phyloP scores from a whole-genome alignment of 2,797 vertebrate species.

The Coilia nasus region DNA sequence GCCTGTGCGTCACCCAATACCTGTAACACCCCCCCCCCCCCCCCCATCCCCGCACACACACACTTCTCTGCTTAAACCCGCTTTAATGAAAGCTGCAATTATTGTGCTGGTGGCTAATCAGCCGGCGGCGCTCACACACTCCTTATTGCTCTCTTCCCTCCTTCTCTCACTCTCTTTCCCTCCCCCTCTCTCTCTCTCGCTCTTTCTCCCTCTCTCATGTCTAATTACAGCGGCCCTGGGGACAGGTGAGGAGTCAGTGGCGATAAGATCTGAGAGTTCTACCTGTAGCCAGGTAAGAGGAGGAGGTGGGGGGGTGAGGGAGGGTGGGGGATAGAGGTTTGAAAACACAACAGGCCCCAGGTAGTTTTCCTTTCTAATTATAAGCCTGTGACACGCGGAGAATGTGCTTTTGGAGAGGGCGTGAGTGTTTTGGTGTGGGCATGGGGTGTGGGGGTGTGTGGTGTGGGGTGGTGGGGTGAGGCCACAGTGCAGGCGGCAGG shows the following conservation, averaged over 20 bases:
- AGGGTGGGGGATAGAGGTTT: constrained; percentile 45
- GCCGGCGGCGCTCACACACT: constrained; percentile 72
- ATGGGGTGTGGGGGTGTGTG: background rate
- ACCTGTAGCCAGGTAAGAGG: constrained; percentile 76
- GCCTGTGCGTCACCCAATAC: constrained; percentile 73
- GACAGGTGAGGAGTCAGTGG: constrained; percentile 87
- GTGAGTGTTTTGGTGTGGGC: constrained; percentile 55
- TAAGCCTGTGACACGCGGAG: constrained; percentile 81
- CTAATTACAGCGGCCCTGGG: constrained; percentile 84
- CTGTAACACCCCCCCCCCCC: constrained; percentile 65
- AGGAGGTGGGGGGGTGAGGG: constrained; percentile 44
- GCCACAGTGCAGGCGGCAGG: background rate
- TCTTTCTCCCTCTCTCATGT: constrained; percentile 78
- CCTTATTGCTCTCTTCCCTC: constrained; percentile 69
- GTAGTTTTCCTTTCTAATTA: constrained; percentile 84
- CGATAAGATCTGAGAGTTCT: constrained; percentile 87
- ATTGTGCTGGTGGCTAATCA: constrained; percentile 79
- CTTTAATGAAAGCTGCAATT: constrained; percentile 87
- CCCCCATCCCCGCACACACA: constrained; percentile 42
- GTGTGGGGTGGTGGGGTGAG: constrained; percentile 47
- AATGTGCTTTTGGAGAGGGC: constrained; percentile 74
- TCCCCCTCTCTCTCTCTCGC: background rate
- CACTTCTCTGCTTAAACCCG: constrained; percentile 81
- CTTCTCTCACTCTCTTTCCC: background rate
- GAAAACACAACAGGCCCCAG: constrained; percentile 58